Conservation (phyloP, 53 echinoderm and acorn worm species). For the Stichopus horrens region DNA sequence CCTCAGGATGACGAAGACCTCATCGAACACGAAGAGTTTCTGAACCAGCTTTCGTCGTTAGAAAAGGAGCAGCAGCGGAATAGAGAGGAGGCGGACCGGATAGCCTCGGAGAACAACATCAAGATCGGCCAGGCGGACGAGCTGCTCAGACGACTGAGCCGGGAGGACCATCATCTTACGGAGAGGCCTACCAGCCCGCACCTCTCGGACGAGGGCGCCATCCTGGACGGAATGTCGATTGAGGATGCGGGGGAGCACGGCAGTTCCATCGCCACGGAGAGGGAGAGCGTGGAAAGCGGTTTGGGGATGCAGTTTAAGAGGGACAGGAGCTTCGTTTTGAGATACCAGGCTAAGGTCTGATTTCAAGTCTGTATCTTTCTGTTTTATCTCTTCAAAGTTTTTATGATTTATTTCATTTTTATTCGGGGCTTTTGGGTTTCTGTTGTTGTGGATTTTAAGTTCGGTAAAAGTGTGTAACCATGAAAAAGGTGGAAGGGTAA, state of each 20-base stretch:
- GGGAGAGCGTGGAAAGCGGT: slow-evolving; percentile 74
- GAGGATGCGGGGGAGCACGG: slow-evolving; percentile 64
- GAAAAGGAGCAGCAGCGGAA: slow-evolving; percentile 40
- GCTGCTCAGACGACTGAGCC: slow-evolving; percentile 29
- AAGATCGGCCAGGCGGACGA: slow-evolving; percentile 27
- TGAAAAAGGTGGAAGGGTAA: too few species aligned
- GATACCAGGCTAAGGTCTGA: slow-evolving; percentile 32
- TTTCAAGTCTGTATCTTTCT: not conserved
- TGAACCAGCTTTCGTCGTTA: slow-evolving; percentile 46
- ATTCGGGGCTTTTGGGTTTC: not conserved
- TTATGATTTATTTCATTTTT: not conserved
- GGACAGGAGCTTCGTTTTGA: not conserved
- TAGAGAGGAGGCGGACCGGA: slow-evolving; percentile 15
- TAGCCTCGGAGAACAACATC: slow-evolving; percentile 8
- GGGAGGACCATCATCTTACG: not conserved
- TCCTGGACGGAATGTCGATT: slow-evolving; percentile 66
- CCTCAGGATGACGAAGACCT: slow-evolving; percentile 50
- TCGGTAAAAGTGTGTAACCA: not conserved
- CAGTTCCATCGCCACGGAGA: slow-evolving; percentile 67
- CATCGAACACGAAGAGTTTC: slow-evolving; percentile 51
- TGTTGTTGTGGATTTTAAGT: not conserved
- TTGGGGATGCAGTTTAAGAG: slow-evolving; percentile 56
- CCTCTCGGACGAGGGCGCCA: slow-evolving; percentile 72
- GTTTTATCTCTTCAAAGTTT: not conserved
- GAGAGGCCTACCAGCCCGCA: slow-evolving; percentile 49